phyloP scores from a whole-genome alignment of 2,888 invertebrate species.

The Brachyptera putata region DNA sequence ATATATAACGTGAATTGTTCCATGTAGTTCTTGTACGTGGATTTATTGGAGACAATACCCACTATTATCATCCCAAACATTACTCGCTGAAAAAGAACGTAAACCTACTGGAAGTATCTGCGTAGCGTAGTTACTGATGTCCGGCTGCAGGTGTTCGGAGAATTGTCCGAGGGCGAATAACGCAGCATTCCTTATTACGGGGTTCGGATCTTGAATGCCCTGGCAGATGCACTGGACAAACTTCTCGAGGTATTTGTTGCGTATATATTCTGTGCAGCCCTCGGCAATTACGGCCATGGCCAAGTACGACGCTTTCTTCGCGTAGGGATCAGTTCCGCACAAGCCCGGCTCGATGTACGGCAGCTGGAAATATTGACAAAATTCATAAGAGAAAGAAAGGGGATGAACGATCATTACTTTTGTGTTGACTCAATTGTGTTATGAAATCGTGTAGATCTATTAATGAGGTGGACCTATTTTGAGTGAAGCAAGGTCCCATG shows the following conservation, averaged over 20 bases:
- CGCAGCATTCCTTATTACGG: conserved; percentile 67
- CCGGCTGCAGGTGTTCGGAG: conserved; percentile 74
- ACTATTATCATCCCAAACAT: no score
- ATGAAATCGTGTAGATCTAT: no score
- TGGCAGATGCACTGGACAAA: conserved; percentile 65
- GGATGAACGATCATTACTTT: no score
- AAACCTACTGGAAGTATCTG: conserved; percentile 64
- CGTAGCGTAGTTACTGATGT: conserved; percentile 67
- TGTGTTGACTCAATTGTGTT: no score
- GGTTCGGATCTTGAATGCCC: conserved; percentile 61
- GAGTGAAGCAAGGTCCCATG: no score
- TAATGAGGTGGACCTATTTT: no score
- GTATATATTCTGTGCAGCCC: conserved; percentile 71
- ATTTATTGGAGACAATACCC: no score
- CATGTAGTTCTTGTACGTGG: no score
- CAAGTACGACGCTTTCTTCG: conserved; percentile 67
- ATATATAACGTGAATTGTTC: no score
- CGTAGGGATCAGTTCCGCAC: conserved; percentile 55
- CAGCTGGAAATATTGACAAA: conserved; percentile 43
- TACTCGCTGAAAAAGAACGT: no score
- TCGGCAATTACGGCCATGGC: conserved; percentile 71
- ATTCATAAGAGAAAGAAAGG: neutral
- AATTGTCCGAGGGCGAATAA: conserved; percentile 77
- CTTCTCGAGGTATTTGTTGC: conserved; percentile 63
- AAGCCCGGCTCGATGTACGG: conserved; percentile 61